Evolutionary conservation across 2,113 vertebrate species (phyloP).

Genomic region (Gobio gobio): DNA sequence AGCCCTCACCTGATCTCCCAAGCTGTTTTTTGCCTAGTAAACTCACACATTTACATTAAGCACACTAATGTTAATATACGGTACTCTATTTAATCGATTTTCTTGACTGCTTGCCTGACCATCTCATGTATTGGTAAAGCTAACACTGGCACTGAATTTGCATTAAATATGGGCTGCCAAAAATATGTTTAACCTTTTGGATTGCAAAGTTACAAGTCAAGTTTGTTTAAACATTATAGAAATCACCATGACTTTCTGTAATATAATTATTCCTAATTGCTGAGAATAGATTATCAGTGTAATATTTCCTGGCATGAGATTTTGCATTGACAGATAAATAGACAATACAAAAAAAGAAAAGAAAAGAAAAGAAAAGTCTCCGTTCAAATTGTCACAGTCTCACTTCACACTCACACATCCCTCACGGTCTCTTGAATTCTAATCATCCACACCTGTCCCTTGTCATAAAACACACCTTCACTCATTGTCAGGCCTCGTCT

Average conservation of each 20-base stretch:
- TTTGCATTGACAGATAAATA: too few relatives aligned
- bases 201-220: background rate
- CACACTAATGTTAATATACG: background rate
- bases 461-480: too few relatives aligned
- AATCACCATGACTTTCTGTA: background rate
- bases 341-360: too few relatives aligned
- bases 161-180: background rate
- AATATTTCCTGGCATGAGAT: background rate
- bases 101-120: background rate
- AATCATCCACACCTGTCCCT: too few relatives aligned
- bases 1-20: background rate
- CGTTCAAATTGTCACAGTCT: too few relatives aligned
- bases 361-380: too few relatives aligned
- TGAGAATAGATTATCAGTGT: background rate
- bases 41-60: background rate
- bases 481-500: too few relatives aligned
- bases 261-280: background rate
- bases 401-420: too few relatives aligned
- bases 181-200: background rate
- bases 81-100: background rate
- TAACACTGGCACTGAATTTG: background rate
- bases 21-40: background rate
- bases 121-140: background rate
- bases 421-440: too few relatives aligned
- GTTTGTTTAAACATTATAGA: background rate